Percentiles rank a stretch among this genome's conserved stretches.
phyloP scores from a whole-genome alignment of 2,888 invertebrate genomes.

The Ichneumoninae sp. region DNA sequence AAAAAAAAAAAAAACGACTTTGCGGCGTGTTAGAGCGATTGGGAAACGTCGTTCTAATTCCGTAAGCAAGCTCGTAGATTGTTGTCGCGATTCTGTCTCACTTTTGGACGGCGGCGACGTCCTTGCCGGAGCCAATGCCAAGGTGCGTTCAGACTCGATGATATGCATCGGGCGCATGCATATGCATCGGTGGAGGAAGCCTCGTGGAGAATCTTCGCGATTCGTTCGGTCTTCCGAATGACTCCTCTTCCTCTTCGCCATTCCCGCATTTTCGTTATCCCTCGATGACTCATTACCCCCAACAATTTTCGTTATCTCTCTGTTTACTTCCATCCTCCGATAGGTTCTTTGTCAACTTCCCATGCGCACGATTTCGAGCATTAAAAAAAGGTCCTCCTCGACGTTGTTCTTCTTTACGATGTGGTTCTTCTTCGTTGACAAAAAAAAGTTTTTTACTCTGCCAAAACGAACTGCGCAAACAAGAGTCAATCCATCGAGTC shows the following conservation, averaged over 20 bases:
- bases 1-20: conserved; percentile 5
- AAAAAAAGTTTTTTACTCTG: not conserved
- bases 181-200: conserved; percentile 27
- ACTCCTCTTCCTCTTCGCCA: conserved; percentile 2
- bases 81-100: conserved; percentile 35
- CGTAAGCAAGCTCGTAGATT: conserved; percentile 44
- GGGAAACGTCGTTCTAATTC: conserved; percentile 62
- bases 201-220: not conserved
- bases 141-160: conserved; percentile 40
- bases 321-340: conserved; percentile 24
- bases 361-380: not conserved
- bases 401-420: not conserved
- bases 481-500: conserved; percentile 1
- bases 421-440: not conserved
- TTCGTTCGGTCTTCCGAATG: conserved; percentile 31
- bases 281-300: conserved; percentile 27
- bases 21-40: conserved; percentile 21
- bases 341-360: conserved; percentile 24
- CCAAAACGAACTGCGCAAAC: not conserved
- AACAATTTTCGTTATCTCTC: conserved; percentile 37
- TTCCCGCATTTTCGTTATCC: conserved; percentile 15
- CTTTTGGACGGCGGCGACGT: conserved; percentile 17
- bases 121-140: conserved; percentile 50
- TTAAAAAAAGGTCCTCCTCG: not conserved
- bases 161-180: conserved; percentile 1